A percentile compares a stretch with the other conserved stretches of the same genome.
Conservation (phyloP, 2,888 invertebrate species). For the Patella depressa region DNA sequence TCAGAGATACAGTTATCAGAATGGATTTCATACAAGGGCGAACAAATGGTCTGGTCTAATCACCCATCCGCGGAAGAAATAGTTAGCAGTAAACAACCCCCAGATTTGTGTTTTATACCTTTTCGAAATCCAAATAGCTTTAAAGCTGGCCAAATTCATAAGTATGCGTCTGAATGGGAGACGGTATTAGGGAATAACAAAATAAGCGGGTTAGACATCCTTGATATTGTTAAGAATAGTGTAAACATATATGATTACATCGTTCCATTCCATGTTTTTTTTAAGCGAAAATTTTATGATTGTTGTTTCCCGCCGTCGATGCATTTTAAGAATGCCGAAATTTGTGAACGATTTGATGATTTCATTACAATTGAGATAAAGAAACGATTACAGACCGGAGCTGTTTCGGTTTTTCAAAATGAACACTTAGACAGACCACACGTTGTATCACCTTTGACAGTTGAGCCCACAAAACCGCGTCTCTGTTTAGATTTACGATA, state of each 20-base stretch:
- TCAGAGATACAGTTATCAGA: too few species aligned
- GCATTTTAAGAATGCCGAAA: constrained; percentile 20
- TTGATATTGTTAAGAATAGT: constrained; percentile 1
- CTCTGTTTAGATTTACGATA: constrained; percentile 34
- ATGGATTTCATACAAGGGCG: constrained; percentile 14
- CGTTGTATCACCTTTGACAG: constrained; percentile 28
- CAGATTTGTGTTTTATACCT: constrained; percentile 16
- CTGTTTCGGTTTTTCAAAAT: constrained; percentile 22
- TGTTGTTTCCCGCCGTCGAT: constrained; percentile 16
- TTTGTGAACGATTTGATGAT: constrained; percentile 3
- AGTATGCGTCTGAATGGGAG: constrained; percentile 23
- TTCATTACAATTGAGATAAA: constrained; percentile 22
- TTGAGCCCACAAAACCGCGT: constrained; percentile 32
- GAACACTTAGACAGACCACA: constrained; percentile 25
- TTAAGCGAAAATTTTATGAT: constrained; percentile 25
- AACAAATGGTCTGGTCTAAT: constrained; percentile 23
- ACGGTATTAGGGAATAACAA: constrained; percentile 17
- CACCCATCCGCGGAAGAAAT: constrained; percentile 22
- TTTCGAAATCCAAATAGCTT: constrained; percentile 30
- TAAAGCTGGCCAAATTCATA: constrained; percentile 24
- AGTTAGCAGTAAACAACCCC: constrained; percentile 8
- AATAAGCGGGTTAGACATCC: neutral
- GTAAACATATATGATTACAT: constrained; percentile 12
- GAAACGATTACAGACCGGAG: constrained; percentile 24
- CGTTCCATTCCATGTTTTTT: constrained; percentile 28